Evolutionary conservation across 2,113 vertebrate genomes (phyloP).

Genomic region (Addax nasomaculatus): DNA sequence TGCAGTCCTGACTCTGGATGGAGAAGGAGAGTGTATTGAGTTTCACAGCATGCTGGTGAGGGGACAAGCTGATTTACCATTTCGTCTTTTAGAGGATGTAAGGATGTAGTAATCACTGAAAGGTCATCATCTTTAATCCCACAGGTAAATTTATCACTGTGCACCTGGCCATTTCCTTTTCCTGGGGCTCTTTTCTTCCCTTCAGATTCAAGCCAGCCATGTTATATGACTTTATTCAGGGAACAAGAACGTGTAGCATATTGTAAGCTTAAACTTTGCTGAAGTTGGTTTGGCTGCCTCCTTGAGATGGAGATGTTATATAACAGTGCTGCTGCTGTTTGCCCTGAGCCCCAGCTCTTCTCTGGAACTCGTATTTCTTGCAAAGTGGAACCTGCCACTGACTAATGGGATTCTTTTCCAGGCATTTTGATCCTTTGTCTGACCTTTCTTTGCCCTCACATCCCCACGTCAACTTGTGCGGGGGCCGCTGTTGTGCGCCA

Average conservation of each 20-base stretch:
- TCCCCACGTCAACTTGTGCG: not conserved
- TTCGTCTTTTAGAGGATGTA: not conserved
- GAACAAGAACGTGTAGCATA: not conserved
- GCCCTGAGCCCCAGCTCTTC: not conserved
- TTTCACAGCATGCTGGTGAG: not conserved
- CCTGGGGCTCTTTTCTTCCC: not conserved
- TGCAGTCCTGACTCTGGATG: not conserved
- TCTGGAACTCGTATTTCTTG: not conserved
- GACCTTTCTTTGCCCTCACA: not conserved
- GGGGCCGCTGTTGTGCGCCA: fast-evolving
- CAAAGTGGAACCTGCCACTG: not conserved
- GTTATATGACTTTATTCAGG: not conserved
- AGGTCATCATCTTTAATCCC: not conserved
- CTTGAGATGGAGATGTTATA: not conserved
- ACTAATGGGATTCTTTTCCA: not conserved
- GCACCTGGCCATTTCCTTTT: not conserved
- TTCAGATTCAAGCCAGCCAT: not conserved
- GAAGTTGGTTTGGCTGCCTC: not conserved
- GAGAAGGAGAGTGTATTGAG: not conserved
- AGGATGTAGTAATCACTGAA: not conserved
- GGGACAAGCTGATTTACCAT: not conserved
- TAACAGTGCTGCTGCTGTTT: fast-evolving
- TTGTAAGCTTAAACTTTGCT: not conserved
- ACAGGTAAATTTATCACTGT: not conserved
- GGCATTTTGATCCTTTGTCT: not conserved